Conservation (phyloP, 2,888 invertebrate genomes). For the Chironomus riparius region DNA sequence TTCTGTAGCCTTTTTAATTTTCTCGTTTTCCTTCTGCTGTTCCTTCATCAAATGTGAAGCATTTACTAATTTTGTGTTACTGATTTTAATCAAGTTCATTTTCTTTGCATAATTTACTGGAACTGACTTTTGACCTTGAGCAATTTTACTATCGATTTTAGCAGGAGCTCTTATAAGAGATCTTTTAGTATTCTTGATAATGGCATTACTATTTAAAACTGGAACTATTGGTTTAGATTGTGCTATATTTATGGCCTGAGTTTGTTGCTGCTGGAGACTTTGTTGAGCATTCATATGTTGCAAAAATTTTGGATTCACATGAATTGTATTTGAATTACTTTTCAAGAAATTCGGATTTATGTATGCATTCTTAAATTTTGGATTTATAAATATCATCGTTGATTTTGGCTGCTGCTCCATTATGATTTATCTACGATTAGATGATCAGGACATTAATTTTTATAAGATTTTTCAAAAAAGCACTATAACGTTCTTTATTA, state of each 20-base stretch:
- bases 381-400: slow-evolving; percentile 36
- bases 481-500: too few relatives aligned
- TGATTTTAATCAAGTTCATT: slow-evolving; percentile 33
- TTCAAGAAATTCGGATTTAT: slow-evolving; percentile 40
- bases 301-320: slow-evolving; percentile 46
- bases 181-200: slow-evolving; percentile 15
- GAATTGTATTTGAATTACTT: slow-evolving; percentile 37
- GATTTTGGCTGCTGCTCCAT: slow-evolving; percentile 19
- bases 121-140: background rate
- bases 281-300: slow-evolving; percentile 21
- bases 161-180: slow-evolving; percentile 6
- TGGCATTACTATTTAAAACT: background rate
- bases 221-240: background rate
- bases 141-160: background rate
- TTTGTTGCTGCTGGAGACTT: background rate
- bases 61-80: slow-evolving; percentile 37
- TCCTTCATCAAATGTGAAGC: slow-evolving; percentile 23
- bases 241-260: background rate
- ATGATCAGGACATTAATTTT: too few relatives aligned
- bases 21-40: slow-evolving; percentile 23
- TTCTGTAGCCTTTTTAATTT: slow-evolving; percentile 19
- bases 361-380: slow-evolving; percentile 39
- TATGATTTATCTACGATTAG: too few relatives aligned
- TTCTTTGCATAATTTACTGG: background rate
- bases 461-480: too few relatives aligned